Evolutionary conservation across 1,140 invertebrate genomes (phyloP), one percentile per base, ranked within the genome.

Genomic region (Ericerus pela): DNA sequence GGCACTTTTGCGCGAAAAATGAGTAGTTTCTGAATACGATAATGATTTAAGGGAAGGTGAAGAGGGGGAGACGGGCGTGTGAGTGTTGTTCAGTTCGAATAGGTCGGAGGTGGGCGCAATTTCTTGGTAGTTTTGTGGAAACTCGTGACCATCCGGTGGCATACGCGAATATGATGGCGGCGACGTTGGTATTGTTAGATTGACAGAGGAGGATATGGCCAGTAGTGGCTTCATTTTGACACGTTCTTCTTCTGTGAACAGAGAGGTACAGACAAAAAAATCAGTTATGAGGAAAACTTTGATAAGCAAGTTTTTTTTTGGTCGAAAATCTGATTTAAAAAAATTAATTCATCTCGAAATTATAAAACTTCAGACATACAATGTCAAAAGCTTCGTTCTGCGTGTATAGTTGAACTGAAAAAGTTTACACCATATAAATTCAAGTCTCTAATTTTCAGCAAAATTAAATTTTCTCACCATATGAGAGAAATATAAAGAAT

Each of bases 61-160:
- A 52, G 28, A 37, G 53, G 31, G 53, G 36, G 33, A 28, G 57
- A 52, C 53, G 28, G 59, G 55, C 41, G 52, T 57, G 10, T 28
- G 31, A 27, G 57, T 31, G 29, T 20, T 20, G 52, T 33, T 28
- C 14, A 47, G 27, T 30, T 41, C 57, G 51, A 54, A 54, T 12
- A 59, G 57, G 10, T 37, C 53, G 6, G 58, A 16, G 20, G 26
- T 53, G 26, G 47, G 38, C 27, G 24, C 26, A 22, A 29, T 31
- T 54, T 64, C 59, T 59, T 66, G 63, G 56, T 66, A 67, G 55
- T 67, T 64, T 43, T 63, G 63, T 26, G 80, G 73, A 70, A 88
- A 89, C 67, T 91, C 87, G 66, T 88, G 83, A 61, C 87, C 87
- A 70, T 91, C 87, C 47, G 87, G 86, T 58, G 87, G 87, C 63